phyloP scores from a whole-genome alignment of 2,113 vertebrate species.

The Ciconia stormi region DNA sequence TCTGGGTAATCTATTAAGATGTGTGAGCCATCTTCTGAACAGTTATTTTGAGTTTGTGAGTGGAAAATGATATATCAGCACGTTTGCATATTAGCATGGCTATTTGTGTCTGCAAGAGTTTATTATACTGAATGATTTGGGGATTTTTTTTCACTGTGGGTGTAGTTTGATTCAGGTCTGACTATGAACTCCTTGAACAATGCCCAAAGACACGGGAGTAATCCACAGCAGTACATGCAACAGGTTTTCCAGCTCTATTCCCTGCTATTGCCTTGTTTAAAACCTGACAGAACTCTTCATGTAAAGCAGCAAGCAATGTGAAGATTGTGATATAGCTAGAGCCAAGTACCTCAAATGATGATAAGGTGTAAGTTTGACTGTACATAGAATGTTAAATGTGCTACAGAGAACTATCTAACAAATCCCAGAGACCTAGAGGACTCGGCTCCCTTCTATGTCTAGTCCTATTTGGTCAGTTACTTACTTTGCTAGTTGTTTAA shows the following conservation, averaged over 20 bases:
- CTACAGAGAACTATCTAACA: neutral
- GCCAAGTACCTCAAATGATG: neutral
- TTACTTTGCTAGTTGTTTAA: neutral
- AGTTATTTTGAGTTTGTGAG: neutral
- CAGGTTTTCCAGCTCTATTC: neutral
- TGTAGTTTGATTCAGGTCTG: neutral
- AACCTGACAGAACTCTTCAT: neutral
- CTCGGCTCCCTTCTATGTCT: fast-evolving
- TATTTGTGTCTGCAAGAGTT: neutral
- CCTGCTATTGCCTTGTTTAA: neutral
- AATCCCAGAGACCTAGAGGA: neutral
- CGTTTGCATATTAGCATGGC: fast-evolving
- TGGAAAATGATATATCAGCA: neutral
- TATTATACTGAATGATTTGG: neutral
- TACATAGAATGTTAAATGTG: neutral
- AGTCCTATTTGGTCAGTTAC: neutral
- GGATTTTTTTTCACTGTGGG: neutral
- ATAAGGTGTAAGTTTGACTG: neutral
- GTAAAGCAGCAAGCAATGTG: too few relatives aligned
- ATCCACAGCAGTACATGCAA: neutral
- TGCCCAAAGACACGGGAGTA: neutral
- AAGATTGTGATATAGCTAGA: neutral
- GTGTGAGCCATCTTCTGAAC: neutral
- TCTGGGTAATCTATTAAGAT: neutral
- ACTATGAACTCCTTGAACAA: neutral